A percentile compares a stretch with the other conserved stretches of the same genome.
Evolutionary conservation across 1,140 invertebrate species (phyloP).

Genomic region (Manduca sexta): DNA sequence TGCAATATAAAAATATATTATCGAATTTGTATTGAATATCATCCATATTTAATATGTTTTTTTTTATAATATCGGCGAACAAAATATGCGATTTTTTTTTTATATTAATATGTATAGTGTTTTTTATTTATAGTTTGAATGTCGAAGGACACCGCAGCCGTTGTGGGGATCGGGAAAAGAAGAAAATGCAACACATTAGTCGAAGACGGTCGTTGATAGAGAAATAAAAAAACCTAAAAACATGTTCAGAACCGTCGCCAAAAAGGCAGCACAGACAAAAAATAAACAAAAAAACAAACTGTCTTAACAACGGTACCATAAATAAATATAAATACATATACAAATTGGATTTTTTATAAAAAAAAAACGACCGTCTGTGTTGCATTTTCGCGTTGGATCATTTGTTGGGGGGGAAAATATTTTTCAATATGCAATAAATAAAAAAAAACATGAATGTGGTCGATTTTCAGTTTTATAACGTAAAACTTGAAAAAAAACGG

Average conservation of each 20-base stretch:
- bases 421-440: constrained; percentile 2
- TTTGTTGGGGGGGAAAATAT: constrained; percentile 11
- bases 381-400: constrained; percentile 61
- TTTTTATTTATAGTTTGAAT: background rate
- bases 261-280: constrained; percentile 68
- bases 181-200: constrained; percentile 69
- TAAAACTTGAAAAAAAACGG: no score
- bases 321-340: constrained; percentile 6
- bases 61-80: no score
- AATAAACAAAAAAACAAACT: constrained; percentile 6
- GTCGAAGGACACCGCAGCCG: background rate
- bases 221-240: constrained; percentile 7
- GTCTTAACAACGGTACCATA: background rate
- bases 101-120: background rate
- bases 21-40: background rate
- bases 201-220: constrained; percentile 52
- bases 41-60: no score
- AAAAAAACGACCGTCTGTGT: constrained; percentile 64
- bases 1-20: no score
- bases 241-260: constrained; percentile 40
- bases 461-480: no score
- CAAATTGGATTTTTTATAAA: constrained; percentile 15
- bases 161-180: constrained; percentile 50
- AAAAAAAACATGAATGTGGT: background rate
- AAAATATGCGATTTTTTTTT: no score